Evolutionary conservation across 2,797 vertebrate species (phyloP).

Genomic region (Loriculus beryllinus): DNA sequence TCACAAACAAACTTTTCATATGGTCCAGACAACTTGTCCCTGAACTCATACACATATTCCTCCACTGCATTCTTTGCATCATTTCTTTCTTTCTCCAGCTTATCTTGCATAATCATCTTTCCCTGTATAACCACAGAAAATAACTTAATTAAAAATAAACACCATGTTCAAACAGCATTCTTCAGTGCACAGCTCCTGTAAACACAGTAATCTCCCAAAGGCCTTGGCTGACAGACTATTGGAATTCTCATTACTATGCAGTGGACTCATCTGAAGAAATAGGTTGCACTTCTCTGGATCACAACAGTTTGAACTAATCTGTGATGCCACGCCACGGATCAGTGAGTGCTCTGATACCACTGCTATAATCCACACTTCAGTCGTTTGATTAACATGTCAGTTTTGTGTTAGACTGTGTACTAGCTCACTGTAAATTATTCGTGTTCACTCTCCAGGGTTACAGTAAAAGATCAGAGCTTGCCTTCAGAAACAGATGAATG

Average conservation of each 20-base stretch:
- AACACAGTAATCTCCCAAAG: neutral
- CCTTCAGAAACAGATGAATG: neutral
- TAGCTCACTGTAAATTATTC: neutral
- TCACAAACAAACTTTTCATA: constrained; percentile 78
- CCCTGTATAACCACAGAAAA: constrained; percentile 64
- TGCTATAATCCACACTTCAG: neutral
- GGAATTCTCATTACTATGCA: neutral
- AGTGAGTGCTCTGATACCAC: neutral
- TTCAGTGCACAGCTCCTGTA: neutral
- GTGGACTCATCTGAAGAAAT: neutral
- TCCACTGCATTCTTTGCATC: constrained; percentile 85
- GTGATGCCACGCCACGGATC: neutral
- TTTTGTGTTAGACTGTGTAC: neutral
- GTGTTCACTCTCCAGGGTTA: neutral
- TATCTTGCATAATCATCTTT: constrained; percentile 85
- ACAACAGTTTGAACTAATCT: neutral
- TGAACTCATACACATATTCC: constrained; percentile 83
- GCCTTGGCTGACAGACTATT: neutral
- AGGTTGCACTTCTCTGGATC: neutral
- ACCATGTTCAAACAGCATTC: neutral
- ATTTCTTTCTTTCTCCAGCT: constrained; percentile 82
- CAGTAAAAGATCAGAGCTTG: neutral
- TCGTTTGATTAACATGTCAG: neutral
- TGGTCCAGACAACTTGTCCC: constrained; percentile 81
- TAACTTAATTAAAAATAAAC: neutral